phyloP scores from a whole-genome alignment of 2,888 invertebrate genomes.

The Andrena chrysosceles region DNA sequence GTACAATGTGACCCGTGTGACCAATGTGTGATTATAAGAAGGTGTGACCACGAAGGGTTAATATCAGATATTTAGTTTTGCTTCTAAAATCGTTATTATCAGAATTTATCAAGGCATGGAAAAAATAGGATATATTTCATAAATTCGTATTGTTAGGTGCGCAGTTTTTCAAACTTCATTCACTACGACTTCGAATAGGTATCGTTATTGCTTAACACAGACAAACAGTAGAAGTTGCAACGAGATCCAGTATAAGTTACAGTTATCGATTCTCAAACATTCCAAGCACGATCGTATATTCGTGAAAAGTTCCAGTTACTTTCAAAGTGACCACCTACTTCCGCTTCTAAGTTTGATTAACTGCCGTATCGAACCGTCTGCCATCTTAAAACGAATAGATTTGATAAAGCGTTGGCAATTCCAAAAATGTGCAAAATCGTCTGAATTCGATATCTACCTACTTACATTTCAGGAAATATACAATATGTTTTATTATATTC shows the following conservation, averaged over 20 bases:
- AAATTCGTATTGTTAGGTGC: no score
- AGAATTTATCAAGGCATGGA: no score
- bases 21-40: no score
- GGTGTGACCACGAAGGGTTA: no score
- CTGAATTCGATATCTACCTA: neutral
- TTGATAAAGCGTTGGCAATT: slow-evolving; percentile 37
- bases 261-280: neutral
- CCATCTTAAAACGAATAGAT: slow-evolving; percentile 36
- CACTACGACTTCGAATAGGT: neutral
- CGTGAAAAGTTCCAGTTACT: neutral
- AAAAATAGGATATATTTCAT: no score
- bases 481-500: no score
- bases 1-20: no score
- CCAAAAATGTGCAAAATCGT: slow-evolving; percentile 13
- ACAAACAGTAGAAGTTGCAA: neutral
- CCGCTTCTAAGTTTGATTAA: slow-evolving; percentile 23
- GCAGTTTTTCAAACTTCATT: no score
- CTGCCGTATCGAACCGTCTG: slow-evolving; percentile 40
- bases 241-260: neutral
- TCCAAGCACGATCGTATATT: neutral
- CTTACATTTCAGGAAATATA: no score
- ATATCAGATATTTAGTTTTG: no score
- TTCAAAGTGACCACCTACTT: neutral
- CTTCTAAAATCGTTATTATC: no score
- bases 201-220: neutral